Percentiles rank a stretch among this genome's conserved stretches.
These are phyloP conservation scores for Dendrolimus houi DNA, from an alignment of 2,888 invertebrate genomes.

Conservation along the genomic window DNA sequence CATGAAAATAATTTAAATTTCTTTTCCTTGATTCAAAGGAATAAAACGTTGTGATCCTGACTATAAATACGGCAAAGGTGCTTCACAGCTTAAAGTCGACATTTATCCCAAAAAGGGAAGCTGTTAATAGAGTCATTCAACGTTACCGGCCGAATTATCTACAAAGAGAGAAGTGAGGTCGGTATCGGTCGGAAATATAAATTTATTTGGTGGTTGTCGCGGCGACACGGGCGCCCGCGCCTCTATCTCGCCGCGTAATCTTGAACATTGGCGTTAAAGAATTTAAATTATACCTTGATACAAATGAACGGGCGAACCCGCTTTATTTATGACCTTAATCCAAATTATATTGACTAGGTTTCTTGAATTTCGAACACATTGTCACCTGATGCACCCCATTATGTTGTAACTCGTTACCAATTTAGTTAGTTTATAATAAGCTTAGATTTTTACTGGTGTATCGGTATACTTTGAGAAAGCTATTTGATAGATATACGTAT, in stretches of 20 bases:
- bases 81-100: conserved; percentile 56
- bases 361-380: conserved; percentile 51
- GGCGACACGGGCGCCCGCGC: conserved; percentile 68
- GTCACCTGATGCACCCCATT: conserved; percentile 44
- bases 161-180: conserved; percentile 68
- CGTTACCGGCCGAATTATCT: conserved; percentile 74
- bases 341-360: conserved; percentile 71
- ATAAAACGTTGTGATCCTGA: conserved; percentile 6
- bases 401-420: conserved; percentile 5
- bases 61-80: conserved; percentile 48
- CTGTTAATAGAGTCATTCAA: conserved; percentile 77
- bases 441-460: neutral
- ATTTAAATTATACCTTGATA: conserved; percentile 76
- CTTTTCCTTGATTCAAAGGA: neutral
- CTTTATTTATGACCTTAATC: conserved; percentile 73
- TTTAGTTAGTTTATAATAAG: conserved; percentile 4
- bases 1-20: neutral
- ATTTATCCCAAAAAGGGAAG: conserved; percentile 75
- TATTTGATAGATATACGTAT: neutral
- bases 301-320: conserved; percentile 71
- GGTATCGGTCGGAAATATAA: conserved; percentile 72
- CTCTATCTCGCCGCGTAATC: conserved; percentile 72
- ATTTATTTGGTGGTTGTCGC: conserved; percentile 72
- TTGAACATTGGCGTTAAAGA: conserved; percentile 77
- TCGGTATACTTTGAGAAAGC: neutral